Percentiles rank a stretch among this genome's conserved stretches.
These are phyloP conservation scores for Urosaurus nigricauda DNA, from an alignment of 2,797 vertebrate genomes.

Conservation along the genomic window DNA sequence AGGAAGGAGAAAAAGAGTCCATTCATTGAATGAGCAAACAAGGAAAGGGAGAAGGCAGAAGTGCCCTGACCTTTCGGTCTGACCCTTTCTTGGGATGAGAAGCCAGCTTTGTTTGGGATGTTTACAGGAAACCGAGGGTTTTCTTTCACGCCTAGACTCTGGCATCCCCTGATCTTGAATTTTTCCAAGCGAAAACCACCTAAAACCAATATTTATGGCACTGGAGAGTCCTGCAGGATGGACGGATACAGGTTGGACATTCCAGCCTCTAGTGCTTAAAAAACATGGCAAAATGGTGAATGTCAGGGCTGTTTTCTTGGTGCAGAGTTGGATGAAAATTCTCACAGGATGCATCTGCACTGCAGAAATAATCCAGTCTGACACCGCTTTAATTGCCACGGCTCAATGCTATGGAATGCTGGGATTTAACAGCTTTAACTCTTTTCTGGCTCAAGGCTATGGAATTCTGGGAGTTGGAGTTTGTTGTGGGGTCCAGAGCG, in stretches of 20 bases:
- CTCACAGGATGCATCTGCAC: too few relatives aligned
- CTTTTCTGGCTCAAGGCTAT: too few relatives aligned
- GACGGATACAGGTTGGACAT: background rate
- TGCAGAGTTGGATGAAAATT: background rate
- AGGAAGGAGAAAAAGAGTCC: background rate
- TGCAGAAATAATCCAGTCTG: too few relatives aligned
- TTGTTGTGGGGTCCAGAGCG: too few relatives aligned
- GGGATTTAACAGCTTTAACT: too few relatives aligned
- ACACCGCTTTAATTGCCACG: too few relatives aligned
- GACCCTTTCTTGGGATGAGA: background rate
- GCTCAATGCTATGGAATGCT: too few relatives aligned
- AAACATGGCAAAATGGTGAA: background rate
- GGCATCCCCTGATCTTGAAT: background rate
- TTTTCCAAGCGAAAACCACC: background rate
- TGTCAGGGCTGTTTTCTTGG: background rate
- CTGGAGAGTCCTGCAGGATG: background rate
- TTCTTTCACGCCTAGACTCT: background rate
- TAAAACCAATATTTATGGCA: background rate
- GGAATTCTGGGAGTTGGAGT: too few relatives aligned
- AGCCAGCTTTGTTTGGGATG: conserved; percentile 2
- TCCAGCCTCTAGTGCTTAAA: background rate
- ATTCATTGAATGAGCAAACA: background rate
- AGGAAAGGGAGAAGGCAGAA: background rate
- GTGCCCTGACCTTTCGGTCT: background rate
- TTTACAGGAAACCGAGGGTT: conserved; percentile 15